Percentiles rank a stretch among this genome's conserved stretches.
Conservation (phyloP, 2,797 vertebrate species). For the Psittacula derbiana region DNA sequence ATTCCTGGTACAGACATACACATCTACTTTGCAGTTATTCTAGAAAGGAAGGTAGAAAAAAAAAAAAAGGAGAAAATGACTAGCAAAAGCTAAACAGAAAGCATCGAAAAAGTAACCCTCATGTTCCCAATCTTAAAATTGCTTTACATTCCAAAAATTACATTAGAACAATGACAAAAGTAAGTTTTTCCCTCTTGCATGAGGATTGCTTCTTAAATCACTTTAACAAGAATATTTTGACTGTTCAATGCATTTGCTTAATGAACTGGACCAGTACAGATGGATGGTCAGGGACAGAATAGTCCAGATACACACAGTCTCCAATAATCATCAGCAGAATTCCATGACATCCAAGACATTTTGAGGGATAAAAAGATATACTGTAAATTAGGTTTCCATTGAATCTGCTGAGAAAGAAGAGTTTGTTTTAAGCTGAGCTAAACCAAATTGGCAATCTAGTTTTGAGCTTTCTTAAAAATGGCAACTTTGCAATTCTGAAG, state of each 20-base stretch:
- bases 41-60: background rate
- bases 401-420: conserved; percentile 11
- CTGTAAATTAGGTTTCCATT: background rate
- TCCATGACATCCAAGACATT: background rate
- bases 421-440: conserved; percentile 21
- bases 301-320: background rate
- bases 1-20: background rate
- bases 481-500: conserved; percentile 38
- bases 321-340: background rate
- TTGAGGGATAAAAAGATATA: background rate
- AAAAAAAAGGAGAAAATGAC: background rate
- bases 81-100: background rate
- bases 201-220: background rate
- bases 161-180: background rate
- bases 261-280: background rate
- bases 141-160: background rate
- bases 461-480: conserved; percentile 32
- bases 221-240: background rate
- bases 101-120: background rate
- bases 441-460: background rate
- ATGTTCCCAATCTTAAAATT: background rate
- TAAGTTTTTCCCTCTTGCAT: background rate
- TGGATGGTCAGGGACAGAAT: background rate
- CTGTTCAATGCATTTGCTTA: background rate
- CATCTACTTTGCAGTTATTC: background rate